phyloP scores from a whole-genome alignment of 1,140 invertebrate species.

The Artemia franciscana region DNA sequence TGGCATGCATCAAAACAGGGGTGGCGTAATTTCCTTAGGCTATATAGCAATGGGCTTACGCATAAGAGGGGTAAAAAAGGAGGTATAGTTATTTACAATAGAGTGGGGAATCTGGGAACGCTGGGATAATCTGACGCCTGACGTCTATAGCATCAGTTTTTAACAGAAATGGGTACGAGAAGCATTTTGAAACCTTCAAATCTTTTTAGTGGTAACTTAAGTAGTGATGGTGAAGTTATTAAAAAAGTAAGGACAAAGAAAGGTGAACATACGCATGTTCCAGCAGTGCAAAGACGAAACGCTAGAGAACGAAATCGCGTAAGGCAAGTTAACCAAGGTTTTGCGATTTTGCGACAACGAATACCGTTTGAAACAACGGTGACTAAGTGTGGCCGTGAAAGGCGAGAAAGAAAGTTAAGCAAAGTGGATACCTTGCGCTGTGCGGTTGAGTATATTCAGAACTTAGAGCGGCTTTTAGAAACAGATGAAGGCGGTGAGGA shows the following conservation, averaged over 20 bases:
- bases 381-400: background rate
- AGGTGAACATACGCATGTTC: conserved; percentile 15
- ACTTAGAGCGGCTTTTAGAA: conserved; percentile 22
- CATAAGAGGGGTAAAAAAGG: background rate
- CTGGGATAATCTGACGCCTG: background rate
- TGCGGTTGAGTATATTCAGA: conserved; percentile 27
- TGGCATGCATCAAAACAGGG: background rate
- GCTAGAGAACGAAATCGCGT: conserved; percentile 79
- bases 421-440: conserved; percentile 29
- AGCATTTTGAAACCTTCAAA: background rate
- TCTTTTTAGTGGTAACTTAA: background rate
- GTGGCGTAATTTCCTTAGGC: too few relatives aligned
- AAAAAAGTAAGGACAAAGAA: conserved; percentile 2
- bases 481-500: background rate
- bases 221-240: background rate
- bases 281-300: conserved; percentile 67
- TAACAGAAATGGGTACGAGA: background rate
- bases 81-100: background rate
- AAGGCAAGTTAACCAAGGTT: conserved; percentile 46
- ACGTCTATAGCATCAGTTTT: background rate
- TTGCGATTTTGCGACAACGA: conserved; percentile 18
- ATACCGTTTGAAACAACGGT: conserved; percentile 13
- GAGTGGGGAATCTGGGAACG: background rate
- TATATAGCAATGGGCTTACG: too few relatives aligned
- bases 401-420: conserved; percentile 16